A percentile compares a stretch with the other conserved stretches of the same genome.
Evolutionary conservation across 2,797 vertebrate genomes (phyloP).

Genomic region (Sebastes cheni): DNA sequence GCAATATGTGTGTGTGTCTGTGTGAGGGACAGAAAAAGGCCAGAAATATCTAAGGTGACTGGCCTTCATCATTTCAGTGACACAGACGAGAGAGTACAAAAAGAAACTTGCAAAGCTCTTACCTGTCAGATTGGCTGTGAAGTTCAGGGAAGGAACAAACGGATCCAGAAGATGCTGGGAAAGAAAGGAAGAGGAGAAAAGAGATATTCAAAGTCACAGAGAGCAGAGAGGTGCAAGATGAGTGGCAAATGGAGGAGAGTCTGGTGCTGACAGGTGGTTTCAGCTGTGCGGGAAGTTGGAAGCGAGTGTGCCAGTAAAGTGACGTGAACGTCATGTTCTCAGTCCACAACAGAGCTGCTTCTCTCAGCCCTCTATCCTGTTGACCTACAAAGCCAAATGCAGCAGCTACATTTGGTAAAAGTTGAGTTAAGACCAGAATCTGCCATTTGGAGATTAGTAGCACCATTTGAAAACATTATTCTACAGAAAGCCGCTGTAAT

Average conservation of each 20-base stretch:
- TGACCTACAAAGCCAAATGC: background rate
- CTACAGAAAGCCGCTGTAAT: no score
- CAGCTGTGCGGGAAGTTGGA: background rate
- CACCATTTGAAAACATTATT: no score
- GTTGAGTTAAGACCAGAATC: no score
- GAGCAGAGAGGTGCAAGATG: background rate
- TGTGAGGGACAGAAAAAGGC: constrained; percentile 10
- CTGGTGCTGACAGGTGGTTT: constrained; percentile 11
- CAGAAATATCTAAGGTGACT: constrained; percentile 36
- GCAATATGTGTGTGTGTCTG: constrained; percentile 6
- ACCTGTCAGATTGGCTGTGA: background rate
- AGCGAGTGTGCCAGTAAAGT: background rate
- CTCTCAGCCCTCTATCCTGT: background rate
- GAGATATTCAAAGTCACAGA: background rate
- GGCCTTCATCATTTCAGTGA: constrained; percentile 26
- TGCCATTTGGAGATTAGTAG: no score
- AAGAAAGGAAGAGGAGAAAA: constrained; percentile 12
- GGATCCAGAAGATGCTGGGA: background rate
- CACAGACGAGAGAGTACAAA: background rate
- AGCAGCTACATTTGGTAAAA: background rate
- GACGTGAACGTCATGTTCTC: background rate
- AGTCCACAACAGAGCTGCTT: background rate
- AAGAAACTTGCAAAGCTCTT: constrained; percentile 6
- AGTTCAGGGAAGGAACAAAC: background rate
- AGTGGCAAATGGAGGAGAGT: background rate